phyloP scores from a whole-genome alignment of 64 coral and sea anemone genomes.

The Astreopora myriophthalma region DNA sequence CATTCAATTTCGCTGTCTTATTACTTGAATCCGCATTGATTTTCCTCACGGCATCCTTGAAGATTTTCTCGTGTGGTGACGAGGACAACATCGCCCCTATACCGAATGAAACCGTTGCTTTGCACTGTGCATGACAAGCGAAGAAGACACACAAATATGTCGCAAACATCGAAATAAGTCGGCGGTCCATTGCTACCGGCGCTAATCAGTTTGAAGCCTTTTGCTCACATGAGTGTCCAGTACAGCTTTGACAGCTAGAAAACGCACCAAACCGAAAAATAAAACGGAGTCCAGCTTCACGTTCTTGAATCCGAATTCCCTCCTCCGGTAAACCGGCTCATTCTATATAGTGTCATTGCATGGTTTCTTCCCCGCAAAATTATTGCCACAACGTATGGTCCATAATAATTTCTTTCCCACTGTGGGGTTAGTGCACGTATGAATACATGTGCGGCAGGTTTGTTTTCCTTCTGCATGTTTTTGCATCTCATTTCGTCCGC shows the following conservation, averaged over 20 bases:
- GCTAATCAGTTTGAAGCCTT: neutral
- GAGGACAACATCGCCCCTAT: constrained; percentile 76
- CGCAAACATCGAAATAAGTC: neutral
- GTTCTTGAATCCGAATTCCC: neutral
- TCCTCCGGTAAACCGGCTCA: no score
- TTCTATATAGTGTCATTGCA: neutral
- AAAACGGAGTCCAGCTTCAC: neutral
- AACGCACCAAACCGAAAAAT: neutral
- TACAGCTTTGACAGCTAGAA: neutral
- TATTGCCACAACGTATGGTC: neutral
- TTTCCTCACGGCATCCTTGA: constrained; percentile 36
- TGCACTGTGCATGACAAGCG: neutral
- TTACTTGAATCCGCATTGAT: constrained; percentile 33
- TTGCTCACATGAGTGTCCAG: neutral
- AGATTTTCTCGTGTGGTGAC: constrained; percentile 12
- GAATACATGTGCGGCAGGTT: neutral
- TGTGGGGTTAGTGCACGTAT: neutral
- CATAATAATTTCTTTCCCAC: neutral
- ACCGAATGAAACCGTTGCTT: constrained; percentile 8
- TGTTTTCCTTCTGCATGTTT: constrained; percentile 12
- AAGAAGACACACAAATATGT: neutral
- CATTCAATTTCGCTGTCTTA: constrained; percentile 31
- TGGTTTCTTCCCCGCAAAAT: neutral
- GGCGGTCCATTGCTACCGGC: neutral
- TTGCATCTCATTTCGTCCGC: constrained; percentile 39